Evolutionary conservation across 2,797 vertebrate genomes (phyloP), one percentile per base, ranked within the genome.

Genomic region (Micromesistius poutassou): DNA sequence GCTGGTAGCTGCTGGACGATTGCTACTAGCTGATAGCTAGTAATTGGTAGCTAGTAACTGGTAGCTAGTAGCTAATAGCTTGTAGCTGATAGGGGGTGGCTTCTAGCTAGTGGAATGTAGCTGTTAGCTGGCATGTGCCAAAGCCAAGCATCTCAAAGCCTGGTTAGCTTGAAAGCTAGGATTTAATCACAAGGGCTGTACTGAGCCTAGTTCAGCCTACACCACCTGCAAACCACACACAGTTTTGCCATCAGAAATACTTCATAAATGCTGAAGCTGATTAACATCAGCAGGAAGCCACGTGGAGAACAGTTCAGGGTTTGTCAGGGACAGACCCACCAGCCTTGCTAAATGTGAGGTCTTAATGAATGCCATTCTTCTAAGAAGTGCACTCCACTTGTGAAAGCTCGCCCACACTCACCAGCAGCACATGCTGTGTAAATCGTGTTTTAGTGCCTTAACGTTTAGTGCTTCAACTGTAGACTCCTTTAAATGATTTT

Each of bases 231-330:
- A 22, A 55, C 50, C 50, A 22, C 50, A 55, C 16, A 55, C 50
- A 55, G 50, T 80, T 36, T 76, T 78, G 77, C 82, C 82, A 79
- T 79, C 78, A 82, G 83, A 75, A 83, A 85, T 85, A 88, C 86
- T 88, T 85, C 82, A 88, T 3, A 75, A 79, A 74, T 84, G 72
- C 81, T 72, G 55, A 31, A 55, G 38, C 42, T 86, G 81, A n/a
- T 87, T 88, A 80, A 76, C 71, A 81, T 76, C 75, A 76, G 79
- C 75, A 73, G 70, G 25, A 79, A 71, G 68, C 25, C 66, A 10
- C 8, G 13, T 5, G 28, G 70, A 76, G 79, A 77, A 73, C 72
- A 73, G 38, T 16, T 30, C 38, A 40, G 33, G 50, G 16, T 55
- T 16, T 55, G 50, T 55, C 50, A 4, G 6, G 4, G 50, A 22